A percentile compares a stretch with the other conserved stretches of the same genome.
Conservation (phyloP, 2,797 vertebrate genomes). For the Leucoraja ocellata region DNA sequence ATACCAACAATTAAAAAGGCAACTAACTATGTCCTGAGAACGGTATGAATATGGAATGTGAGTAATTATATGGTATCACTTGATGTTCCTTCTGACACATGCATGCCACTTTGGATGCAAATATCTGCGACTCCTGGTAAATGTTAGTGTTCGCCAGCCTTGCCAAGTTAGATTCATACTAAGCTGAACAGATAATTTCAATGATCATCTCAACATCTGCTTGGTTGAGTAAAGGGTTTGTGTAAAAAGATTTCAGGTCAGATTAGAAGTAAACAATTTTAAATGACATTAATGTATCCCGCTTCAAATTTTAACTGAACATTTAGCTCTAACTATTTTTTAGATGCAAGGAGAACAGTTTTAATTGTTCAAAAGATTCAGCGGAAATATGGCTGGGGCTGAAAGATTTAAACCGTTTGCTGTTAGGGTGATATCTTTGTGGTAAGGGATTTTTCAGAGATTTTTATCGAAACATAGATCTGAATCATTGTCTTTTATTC, state of each 20-base stretch:
- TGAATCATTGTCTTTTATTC: no score
- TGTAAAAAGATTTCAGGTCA: not conserved
- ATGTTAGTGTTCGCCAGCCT: not conserved
- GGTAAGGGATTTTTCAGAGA: not conserved
- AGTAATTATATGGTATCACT: slow-evolving; percentile 30
- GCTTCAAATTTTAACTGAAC: not conserved
- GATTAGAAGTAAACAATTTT: not conserved
- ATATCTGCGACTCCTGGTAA: slow-evolving; percentile 11
- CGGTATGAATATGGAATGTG: slow-evolving; percentile 34
- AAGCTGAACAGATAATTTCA: slow-evolving; percentile 28
- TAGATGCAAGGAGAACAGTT: not conserved
- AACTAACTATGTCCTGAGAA: slow-evolving; percentile 19
- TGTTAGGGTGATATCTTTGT: not conserved
- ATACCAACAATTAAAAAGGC: slow-evolving; percentile 38
- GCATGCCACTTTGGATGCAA: slow-evolving; percentile 30
- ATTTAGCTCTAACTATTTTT: not conserved
- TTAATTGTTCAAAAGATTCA: not conserved
- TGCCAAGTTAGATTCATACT: slow-evolving; percentile 16
- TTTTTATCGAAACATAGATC: not conserved
- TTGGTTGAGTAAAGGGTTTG: slow-evolving; percentile 9
- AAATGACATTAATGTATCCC: not conserved
- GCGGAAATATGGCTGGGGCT: not conserved
- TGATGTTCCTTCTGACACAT: slow-evolving; percentile 6
- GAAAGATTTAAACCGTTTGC: not conserved
- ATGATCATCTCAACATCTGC: not conserved